A percentile compares a stretch with the other conserved stretches of the same genome.
These are phyloP conservation scores for Drosophila quinaria DNA, from an alignment of 2,888 invertebrate genomes.

Conservation along the genomic window DNA sequence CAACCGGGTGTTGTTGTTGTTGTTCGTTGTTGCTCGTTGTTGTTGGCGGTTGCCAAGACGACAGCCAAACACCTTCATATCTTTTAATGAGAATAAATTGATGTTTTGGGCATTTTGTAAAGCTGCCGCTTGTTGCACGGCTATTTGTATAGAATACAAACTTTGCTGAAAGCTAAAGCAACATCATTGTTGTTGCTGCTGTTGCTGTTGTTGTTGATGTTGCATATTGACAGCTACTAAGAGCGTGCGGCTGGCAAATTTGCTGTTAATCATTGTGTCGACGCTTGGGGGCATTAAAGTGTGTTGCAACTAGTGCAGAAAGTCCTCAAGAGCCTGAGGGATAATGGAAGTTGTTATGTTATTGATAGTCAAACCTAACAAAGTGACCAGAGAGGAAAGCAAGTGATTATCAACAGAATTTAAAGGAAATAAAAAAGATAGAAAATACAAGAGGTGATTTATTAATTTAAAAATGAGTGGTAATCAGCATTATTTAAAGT, in stretches of 20 bases:
- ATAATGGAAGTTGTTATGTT: neutral
- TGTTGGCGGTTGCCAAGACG: conserved; percentile 47
- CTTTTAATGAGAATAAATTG: conserved; percentile 81
- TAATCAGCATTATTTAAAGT: no score
- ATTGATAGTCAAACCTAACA: no score
- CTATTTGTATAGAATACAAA: conserved; percentile 58
- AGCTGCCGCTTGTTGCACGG: conserved; percentile 57
- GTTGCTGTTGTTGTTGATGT: conserved; percentile 14
- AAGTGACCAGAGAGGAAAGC: neutral
- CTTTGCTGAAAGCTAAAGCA: conserved; percentile 40
- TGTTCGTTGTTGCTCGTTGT: conserved; percentile 12
- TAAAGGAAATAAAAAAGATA: neutral
- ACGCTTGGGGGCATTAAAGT: conserved; percentile 25
- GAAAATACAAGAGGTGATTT: neutral
- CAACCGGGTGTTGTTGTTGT: conserved; percentile 7
- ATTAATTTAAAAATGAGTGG: neutral
- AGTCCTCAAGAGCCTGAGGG: neutral
- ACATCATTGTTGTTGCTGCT: conserved; percentile 15
- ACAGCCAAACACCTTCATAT: conserved; percentile 73
- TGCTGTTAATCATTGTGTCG: conserved; percentile 66
- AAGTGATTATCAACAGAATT: neutral
- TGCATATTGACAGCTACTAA: conserved; percentile 66
- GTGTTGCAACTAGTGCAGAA: conserved; percentile 11
- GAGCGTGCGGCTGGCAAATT: conserved; percentile 44
- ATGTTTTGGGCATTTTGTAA: conserved; percentile 79